Evolutionary conservation across 2,113 vertebrate genomes (phyloP), one percentile per base, ranked within the genome.

Genomic region (Myxocyprinus asiaticus): DNA sequence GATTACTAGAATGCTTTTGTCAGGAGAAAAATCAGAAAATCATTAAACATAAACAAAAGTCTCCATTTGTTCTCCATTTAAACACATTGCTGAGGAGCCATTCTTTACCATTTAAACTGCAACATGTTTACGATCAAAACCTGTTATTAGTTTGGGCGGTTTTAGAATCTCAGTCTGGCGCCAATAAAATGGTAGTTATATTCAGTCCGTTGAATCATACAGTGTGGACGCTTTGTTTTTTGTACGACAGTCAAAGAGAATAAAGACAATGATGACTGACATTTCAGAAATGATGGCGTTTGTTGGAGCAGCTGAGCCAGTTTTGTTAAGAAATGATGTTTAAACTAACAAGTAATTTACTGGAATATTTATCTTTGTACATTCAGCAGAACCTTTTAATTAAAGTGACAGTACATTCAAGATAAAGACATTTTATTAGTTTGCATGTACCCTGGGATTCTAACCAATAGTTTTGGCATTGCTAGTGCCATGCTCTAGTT

Each of bases 121-220:
- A 71, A 58, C 53, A 15, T 3, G 14, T 71, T 71, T 71, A 71
- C n/a, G 4, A 71, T 71, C 9, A 45, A 43, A 58, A 9, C 69
- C 51, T 71, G 53, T 71, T 71, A 71, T 71, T 71, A 71, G 42
- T 3, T 1, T 5, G 15, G 69, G 53, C 5, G 12, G 45, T 58
- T 67, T 47, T 9, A 2, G 8, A 71, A 56, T 14, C 43, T 33
- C 33, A 45, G 42, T 58, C 69, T 71, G 53, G 69, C 53, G 14
- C 14, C 69, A 71, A 9, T 7, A 17, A 58, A 71, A 67, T 15
- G 5, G 33, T 55, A 44, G 68, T 58, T 58, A 33, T 33, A 33
- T 33, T 33, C 22, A 33, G 22, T 33, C 22, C 22, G 53, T 11
- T 58, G 8, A 58, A 45, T 55, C 6, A n/a, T 58, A 45, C 22